Evolutionary conservation across 2,113 vertebrate species (phyloP).

Genomic region (Ahaetulla prasina): DNA sequence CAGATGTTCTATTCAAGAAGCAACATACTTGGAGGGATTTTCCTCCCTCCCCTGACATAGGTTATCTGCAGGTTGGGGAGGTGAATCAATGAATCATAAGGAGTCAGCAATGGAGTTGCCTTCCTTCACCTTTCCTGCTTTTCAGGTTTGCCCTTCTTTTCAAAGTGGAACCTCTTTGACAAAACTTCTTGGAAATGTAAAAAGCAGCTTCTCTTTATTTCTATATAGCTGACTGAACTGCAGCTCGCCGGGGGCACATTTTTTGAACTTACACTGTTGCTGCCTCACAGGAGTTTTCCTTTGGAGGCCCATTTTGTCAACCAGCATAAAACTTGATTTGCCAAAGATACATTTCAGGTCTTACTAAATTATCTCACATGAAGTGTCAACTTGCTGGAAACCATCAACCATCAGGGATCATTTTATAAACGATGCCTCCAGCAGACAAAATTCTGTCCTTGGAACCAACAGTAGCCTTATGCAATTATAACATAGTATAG

Average conservation of each 20-base stretch:
- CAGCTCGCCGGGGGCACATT: not conserved
- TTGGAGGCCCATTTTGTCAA: not conserved
- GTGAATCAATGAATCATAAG: constrained; percentile 38
- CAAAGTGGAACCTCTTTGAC: constrained; percentile 36
- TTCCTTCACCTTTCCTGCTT: constrained; percentile 24
- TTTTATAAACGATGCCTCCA: not conserved
- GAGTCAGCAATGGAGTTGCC: constrained; percentile 13
- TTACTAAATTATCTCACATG: not conserved
- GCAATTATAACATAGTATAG: not conserved
- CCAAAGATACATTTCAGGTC: not conserved
- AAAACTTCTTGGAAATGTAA: constrained; percentile 32
- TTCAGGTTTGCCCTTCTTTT: constrained; percentile 20
- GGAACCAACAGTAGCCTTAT: not conserved
- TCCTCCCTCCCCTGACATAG: not conserved
- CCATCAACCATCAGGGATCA: not conserved
- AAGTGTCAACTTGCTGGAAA: not conserved
- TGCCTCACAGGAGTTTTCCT: not conserved
- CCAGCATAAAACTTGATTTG: not conserved
- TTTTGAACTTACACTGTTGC: not conserved
- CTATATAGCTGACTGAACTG: constrained; percentile 32
- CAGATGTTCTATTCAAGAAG: constrained; percentile 29
- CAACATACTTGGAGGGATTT: constrained; percentile 10
- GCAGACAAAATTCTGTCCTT: not conserved
- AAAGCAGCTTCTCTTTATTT: constrained; percentile 17
- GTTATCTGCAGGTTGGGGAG: constrained; percentile 31